Evolutionary conservation across 2,888 invertebrate genomes (phyloP).

Genomic region (Acronicta psi): DNA sequence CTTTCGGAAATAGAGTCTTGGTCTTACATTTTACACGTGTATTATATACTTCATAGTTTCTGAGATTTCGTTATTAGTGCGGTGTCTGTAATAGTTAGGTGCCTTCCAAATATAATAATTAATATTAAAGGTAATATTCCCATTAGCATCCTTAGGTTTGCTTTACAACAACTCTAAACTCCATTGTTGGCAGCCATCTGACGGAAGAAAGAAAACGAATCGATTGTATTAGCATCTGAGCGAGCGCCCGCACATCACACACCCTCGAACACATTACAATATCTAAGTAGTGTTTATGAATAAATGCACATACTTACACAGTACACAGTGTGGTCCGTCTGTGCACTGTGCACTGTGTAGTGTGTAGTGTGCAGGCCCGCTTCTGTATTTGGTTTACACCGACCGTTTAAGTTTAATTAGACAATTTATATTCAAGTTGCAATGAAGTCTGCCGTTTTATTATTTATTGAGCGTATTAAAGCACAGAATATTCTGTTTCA

Average conservation of each 20-base stretch:
- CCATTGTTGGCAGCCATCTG: constrained; percentile 12
- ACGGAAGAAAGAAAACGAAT: constrained; percentile 14
- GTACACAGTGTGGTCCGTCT: constrained; percentile 58
- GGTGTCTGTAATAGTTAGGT: neutral
- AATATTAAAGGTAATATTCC: neutral
- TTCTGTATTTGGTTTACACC: constrained; percentile 75
- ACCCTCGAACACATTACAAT: constrained; percentile 35
- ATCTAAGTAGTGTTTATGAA: constrained; percentile 48
- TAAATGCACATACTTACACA: constrained; percentile 45
- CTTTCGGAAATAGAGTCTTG: no score
- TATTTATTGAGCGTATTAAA: constrained; percentile 78
- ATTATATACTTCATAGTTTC: no score
- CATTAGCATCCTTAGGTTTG: neutral
- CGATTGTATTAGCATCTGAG: constrained; percentile 19
- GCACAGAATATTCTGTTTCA: constrained; percentile 64
- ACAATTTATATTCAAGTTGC: constrained; percentile 86
- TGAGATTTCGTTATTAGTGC: no score
- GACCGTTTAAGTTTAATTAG: constrained; percentile 83
- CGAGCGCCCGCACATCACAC: constrained; percentile 15
- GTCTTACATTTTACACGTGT: no score
- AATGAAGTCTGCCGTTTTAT: constrained; percentile 81
- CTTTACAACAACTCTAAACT: constrained; percentile 18
- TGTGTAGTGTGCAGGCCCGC: constrained; percentile 54
- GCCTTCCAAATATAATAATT: neutral
- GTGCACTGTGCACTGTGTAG: no score